Percentiles rank a stretch among this genome's conserved stretches.
Evolutionary conservation across 2,113 vertebrate species (phyloP).

Genomic region (Sciurus niger): DNA sequence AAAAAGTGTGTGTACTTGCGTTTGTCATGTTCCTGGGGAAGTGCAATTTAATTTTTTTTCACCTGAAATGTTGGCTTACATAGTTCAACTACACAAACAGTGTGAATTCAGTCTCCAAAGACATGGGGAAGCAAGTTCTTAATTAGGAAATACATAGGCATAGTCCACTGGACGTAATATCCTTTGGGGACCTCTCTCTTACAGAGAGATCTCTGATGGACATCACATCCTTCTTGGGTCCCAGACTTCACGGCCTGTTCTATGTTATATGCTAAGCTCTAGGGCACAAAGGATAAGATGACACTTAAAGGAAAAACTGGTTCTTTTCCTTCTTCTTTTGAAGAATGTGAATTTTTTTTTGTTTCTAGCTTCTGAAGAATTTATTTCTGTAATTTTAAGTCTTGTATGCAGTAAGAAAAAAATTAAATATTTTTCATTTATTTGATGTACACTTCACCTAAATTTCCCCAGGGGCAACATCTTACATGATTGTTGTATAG

Average conservation of each 20-base stretch:
- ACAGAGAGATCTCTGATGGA: not conserved
- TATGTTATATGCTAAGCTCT: not conserved
- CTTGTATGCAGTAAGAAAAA: not conserved
- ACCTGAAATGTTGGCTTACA: not conserved
- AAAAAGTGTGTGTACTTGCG: not conserved
- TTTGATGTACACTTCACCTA: not conserved
- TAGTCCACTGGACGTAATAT: not conserved
- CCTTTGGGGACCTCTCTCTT: not conserved
- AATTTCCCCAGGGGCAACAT: not conserved
- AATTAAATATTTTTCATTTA: not conserved
- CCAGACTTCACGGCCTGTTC: not conserved
- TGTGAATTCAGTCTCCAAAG: not conserved
- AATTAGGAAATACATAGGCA: not conserved
- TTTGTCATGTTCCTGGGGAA: not conserved
- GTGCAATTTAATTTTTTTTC: not conserved
- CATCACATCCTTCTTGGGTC: not conserved
- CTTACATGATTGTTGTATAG: not conserved
- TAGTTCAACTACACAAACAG: not conserved
- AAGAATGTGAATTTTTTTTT: not conserved
- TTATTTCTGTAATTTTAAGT: not conserved
- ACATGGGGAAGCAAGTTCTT: not conserved
- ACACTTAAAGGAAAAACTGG: not conserved
- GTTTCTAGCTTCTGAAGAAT: not conserved
- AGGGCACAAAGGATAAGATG: not conserved
- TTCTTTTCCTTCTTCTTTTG: not conserved